These are phyloP conservation scores for Eucera pruinosa DNA, from an alignment of 2,888 invertebrate genomes.

Conservation along the genomic window DNA sequence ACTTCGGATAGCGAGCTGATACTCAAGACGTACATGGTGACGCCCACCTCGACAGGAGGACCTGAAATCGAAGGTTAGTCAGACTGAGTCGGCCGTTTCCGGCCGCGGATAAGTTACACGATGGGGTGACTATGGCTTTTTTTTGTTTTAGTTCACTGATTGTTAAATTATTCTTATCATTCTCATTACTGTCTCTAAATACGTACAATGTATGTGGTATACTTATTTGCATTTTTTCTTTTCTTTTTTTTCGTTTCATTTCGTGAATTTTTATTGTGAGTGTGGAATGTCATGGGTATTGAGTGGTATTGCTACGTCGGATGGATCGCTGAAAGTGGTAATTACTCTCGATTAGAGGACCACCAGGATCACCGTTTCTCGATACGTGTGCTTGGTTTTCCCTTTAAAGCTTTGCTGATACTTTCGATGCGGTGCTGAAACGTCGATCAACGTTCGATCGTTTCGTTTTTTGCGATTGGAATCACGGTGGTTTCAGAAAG, in stretches of 20 bases:
- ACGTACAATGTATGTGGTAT: slow-evolving; percentile 9
- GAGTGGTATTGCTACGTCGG: slow-evolving; percentile 64
- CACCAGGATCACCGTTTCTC: slow-evolving; percentile 49
- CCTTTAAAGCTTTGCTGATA: neutral
- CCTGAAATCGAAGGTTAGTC: slow-evolving; percentile 87
- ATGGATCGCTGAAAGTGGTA: slow-evolving; percentile 75
- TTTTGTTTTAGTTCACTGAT: slow-evolving; percentile 55
- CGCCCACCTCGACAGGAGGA: slow-evolving; percentile 91
- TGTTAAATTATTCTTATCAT: slow-evolving; percentile 43
- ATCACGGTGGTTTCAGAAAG: neutral
- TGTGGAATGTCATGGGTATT: slow-evolving; percentile 63
- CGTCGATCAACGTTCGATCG: slow-evolving; percentile 17
- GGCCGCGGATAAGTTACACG: slow-evolving; percentile 68
- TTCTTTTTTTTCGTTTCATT: slow-evolving; percentile 33
- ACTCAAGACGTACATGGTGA: slow-evolving; percentile 93
- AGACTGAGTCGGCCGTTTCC: slow-evolving; percentile 81
- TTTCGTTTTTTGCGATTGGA: neutral
- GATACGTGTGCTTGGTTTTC: slow-evolving; percentile 63
- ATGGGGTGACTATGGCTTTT: slow-evolving; percentile 68
- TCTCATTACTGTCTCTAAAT: slow-evolving; percentile 31
- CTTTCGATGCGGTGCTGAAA: slow-evolving; percentile 47
- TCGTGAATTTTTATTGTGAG: slow-evolving; percentile 65
- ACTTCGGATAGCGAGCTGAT: slow-evolving; percentile 94
- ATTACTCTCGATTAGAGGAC: slow-evolving; percentile 68
- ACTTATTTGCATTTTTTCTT: slow-evolving; percentile 1